phyloP scores from a whole-genome alignment of 2,888 invertebrate genomes.

The Brachyptera risi region DNA sequence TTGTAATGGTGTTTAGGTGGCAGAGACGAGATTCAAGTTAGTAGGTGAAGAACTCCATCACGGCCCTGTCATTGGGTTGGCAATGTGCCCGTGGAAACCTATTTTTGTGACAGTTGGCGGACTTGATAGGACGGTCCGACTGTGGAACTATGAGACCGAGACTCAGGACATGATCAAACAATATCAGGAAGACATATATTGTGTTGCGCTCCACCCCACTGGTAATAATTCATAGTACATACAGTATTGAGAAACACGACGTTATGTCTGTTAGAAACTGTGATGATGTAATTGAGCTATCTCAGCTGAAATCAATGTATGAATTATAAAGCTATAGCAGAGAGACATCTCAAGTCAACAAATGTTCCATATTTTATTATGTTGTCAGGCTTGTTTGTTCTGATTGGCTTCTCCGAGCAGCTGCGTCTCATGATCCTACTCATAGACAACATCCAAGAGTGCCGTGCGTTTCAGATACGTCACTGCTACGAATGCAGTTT shows the following conservation, averaged over 20 bases:
- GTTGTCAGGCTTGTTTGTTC: slow-evolving; percentile 67
- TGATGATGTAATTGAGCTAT: no score
- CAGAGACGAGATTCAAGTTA: slow-evolving; percentile 59
- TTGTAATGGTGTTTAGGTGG: no score
- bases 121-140: slow-evolving; percentile 75
- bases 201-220: slow-evolving; percentile 68
- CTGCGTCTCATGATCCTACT: slow-evolving; percentile 81
- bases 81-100: slow-evolving; percentile 86
- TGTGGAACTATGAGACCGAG: slow-evolving; percentile 90
- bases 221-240: slow-evolving; percentile 38
- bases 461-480: slow-evolving; percentile 67
- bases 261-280: no score
- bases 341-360: no score
- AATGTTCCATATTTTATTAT: no score
- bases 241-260: no score
- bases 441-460: slow-evolving; percentile 73
- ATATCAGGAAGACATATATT: slow-evolving; percentile 78
- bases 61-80: slow-evolving; percentile 73
- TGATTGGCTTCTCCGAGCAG: slow-evolving; percentile 89
- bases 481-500: slow-evolving; percentile 75
- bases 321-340: no score
- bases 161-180: slow-evolving; percentile 71
- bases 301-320: no score
- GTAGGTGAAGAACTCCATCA: slow-evolving; percentile 75
- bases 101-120: slow-evolving; percentile 78